Evolutionary conservation across 2,888 invertebrate genomes (phyloP), one percentile per base, ranked within the genome.

Genomic region (Nomada fabriciana): DNA sequence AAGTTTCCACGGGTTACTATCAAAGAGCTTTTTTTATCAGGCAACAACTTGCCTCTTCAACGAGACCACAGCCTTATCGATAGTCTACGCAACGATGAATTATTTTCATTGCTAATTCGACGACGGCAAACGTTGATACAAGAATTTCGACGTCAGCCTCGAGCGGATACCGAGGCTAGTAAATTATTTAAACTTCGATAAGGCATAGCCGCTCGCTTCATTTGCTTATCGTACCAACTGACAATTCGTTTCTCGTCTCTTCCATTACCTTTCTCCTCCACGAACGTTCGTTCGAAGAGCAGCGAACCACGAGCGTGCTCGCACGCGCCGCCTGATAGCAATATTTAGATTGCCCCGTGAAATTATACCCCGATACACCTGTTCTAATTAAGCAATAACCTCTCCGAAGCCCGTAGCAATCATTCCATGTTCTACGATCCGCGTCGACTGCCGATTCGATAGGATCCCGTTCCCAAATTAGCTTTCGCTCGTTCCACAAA

Each of bases 171-270:
- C 18, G 29, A 13, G 2, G 36, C 18, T 15, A 13, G 23, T 25
- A 11, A 52, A 47, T 50, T 57, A 57, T 65, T 75, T 23, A 15
- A 42, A 25, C 29, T 25, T 10, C 4, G 47, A 77, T 52, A 53
- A 64, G n/a, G 43, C 47, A 29, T 9, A 10, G 13, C 10, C 4
- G 2, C 5, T 10, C 1, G 18, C 4, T 7, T 50, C 15, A n/a
- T 47, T 70, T 10, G 9, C 23, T 65, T 20, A 57, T 60, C 15
- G 2, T 2, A 7, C 1, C 0, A 53, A 60, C 53, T 53, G n/a
- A 0, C 36, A 25, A 4, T 43, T 50, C 4, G 0, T 15, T 36
- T 0, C 1, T 36, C 36, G 36, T 7, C 7, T 36, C 36, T 36
- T 36, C 36, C 7, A 7, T 13, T 3, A 13, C 15, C 2, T 0